A percentile compares a stretch with the other conserved stretches of the same genome.
Conservation (phyloP, 2,113 vertebrate genomes). For the Sitta europaea region DNA sequence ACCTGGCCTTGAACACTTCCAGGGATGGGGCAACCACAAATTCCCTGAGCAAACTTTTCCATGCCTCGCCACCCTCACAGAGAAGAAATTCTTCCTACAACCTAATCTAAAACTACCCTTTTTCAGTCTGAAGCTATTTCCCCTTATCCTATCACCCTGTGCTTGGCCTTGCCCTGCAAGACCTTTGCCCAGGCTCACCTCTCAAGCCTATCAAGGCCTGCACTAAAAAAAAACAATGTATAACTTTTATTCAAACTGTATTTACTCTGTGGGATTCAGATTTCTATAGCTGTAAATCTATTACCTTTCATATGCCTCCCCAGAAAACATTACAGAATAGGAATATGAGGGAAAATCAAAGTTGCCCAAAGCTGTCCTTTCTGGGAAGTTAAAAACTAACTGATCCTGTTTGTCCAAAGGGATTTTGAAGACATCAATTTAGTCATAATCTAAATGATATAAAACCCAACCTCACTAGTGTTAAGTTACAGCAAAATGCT, state of each 20-base stretch:
- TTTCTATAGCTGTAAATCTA: not conserved
- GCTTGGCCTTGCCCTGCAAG: not conserved
- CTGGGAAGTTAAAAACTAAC: not conserved
- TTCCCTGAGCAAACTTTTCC: not conserved
- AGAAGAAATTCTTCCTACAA: not conserved
- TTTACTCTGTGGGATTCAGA: not conserved
- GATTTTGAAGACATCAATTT: not conserved
- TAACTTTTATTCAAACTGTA: not conserved
- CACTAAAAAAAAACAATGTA: not conserved
- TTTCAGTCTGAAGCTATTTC: not conserved
- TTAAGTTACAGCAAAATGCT: not conserved
- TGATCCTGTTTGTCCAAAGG: not conserved
- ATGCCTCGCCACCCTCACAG: fast-evolving
- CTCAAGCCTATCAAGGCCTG: not conserved
- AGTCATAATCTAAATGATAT: not conserved
- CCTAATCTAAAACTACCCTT: not conserved
- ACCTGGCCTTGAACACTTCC: not conserved
- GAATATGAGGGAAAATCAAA: not conserved
- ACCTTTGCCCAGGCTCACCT: not conserved
- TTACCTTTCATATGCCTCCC: not conserved
- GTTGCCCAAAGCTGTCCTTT: not conserved
- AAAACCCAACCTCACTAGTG: not conserved
- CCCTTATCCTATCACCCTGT: fast-evolving
- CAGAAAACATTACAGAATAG: not conserved
- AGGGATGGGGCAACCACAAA: not conserved